These are phyloP conservation scores for Anas flavirostris DNA, from an alignment of 2,797 vertebrate species.

Conservation along the genomic window DNA sequence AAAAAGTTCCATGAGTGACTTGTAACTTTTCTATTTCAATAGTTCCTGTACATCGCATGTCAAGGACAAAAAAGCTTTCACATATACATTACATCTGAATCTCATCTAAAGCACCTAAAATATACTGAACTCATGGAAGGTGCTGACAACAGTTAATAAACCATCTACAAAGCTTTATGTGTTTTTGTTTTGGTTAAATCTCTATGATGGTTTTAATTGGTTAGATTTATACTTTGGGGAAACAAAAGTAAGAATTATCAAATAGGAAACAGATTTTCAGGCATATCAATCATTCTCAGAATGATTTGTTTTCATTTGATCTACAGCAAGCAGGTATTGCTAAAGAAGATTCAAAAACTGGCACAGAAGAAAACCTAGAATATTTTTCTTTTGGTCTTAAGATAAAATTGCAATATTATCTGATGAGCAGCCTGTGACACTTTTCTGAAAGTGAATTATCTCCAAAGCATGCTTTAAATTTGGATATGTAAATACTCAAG, in stretches of 20 bases:
- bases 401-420: not conserved
- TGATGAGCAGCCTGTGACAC: not conserved
- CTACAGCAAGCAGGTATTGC: not conserved
- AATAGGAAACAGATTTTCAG: not conserved
- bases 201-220: not conserved
- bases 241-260: not conserved
- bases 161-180: not conserved
- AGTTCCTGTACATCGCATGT: not conserved
- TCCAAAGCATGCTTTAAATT: not conserved
- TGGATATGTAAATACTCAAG: not conserved
- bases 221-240: not conserved
- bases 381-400: not conserved
- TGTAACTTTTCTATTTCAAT: not conserved
- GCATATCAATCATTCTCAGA: not conserved
- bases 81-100: not conserved
- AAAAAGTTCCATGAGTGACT: not conserved
- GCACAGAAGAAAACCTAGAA: not conserved
- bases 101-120: not conserved
- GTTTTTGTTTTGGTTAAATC: not conserved
- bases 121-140: not conserved
- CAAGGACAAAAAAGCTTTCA: not conserved
- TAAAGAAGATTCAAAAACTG: not conserved
- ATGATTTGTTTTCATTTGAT: not conserved
- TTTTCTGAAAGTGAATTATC: not conserved
- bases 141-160: not conserved